Base-by-base conservation (phyloP, 2,888 invertebrate species). In the Rhagium mordax region DNA sequence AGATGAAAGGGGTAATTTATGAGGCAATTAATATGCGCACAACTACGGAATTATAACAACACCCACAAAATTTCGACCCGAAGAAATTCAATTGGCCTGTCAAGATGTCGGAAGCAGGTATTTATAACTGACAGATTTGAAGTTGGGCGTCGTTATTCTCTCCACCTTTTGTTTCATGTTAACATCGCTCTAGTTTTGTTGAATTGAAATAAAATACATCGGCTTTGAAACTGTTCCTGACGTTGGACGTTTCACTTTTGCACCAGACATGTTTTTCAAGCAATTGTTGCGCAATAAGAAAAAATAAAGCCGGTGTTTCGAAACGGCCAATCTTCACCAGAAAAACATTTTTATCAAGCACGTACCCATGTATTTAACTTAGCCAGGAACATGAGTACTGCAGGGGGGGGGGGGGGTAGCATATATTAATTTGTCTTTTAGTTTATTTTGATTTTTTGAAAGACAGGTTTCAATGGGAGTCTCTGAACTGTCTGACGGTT, bases 1-100 rank as follows among this genome's bases (percentile, higher is more conserved):
- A 61, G 48, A n/a, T 21, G 47, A 47, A 41, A 61, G 15, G 13
- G 13, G 13, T 61, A 21, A 61, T 61, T 61, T 61, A 61, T 18
- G 48, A 21, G 47, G 47, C 61, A 47, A 61, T 61, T 61, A 61
- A 61, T 47, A 47, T 61, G 47, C 61, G 47, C 15, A 21, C 21
- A 47, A 61, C 61, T 47, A 48, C 24, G 48, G 48, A 47, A 61
- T 20, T 61, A 41, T 18, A 18, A 47, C 16, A 47, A 61, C 61
- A 20, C 61, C 61, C 61, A 20, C 47, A n/a, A 61, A 61, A 61
- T 59, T 59, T 59, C 55, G 20, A 20, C 55, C 18, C 55, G 55
- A 55, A 20, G 59, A 59, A 33, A 59, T 59, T 33, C 59, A 29
- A 59, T 59, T 16, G 33, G 33, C 16, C 18, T 29, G 57, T 59